Base-by-base conservation (phyloP, 1,140 invertebrate species). In the Paralvinella palmiformis region DNA sequence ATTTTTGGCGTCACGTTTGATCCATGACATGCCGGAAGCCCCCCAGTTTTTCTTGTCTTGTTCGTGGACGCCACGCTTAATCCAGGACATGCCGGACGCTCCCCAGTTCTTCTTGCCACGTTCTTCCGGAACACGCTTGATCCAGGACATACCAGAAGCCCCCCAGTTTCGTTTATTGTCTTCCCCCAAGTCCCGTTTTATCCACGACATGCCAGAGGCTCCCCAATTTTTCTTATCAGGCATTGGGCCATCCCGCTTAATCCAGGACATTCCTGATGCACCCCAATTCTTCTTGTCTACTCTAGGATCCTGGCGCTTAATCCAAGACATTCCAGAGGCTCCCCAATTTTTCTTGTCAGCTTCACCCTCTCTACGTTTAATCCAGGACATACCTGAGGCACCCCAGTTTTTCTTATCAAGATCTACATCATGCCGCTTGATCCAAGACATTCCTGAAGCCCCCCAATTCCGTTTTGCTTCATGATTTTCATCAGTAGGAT, bases 11-110 rank as follows among this genome's bases (percentile, higher is more conserved):
- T 57, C 55, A 20, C 33, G 27, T 32, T 57, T 57, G 22, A 57
- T 57, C 55, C 55, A 57, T 27, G 55, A 57, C 55, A 57, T 57
- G 55, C 27, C 55, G 7, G 55, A 31, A 33, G 27, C 55, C 7
- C 33, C 33, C 55, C 55, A 57, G 33, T 31, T 32, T 33, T 57
- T 57, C 33, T 57, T 57, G 55, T 57, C 55, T 32, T 41, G 10
- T 41, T 41, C 37, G n/a, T 41, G 10, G n/a, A 17, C 27, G 10
- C 33, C 13, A 5, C 31, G 24, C 33, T 57, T 57, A 31, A 57
- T 57, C 55, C 55, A 57, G 29, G 55, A 2, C 55, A 57, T 57
- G 55, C 55, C 55, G 5, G 55, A 31, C 7, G 27, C 55, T 20
- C 33, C 33, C 55, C 55, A 57, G 33, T 31, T 32, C 33, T 57